Evolutionary conservation across 2,113 vertebrate genomes (phyloP).

Genomic region (Antidorcas marsupialis): DNA sequence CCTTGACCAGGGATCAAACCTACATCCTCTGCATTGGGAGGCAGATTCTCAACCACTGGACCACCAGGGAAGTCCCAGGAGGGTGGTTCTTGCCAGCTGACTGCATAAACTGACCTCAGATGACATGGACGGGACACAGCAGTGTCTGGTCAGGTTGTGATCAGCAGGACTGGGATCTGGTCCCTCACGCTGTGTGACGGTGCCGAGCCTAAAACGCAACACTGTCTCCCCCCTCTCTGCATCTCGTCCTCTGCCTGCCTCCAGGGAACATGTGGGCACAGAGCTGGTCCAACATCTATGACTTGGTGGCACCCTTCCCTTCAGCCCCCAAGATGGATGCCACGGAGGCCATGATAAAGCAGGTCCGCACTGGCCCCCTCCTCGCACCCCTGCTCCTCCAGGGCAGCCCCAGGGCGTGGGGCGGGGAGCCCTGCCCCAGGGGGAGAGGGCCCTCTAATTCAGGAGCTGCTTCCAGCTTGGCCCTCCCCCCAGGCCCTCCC

Average conservation of each 20-base stretch:
- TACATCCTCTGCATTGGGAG: background rate
- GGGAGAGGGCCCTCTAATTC: background rate
- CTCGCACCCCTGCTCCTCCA: background rate
- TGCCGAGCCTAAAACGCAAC: background rate
- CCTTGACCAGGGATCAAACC: background rate
- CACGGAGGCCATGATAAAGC: conserved; percentile 91
- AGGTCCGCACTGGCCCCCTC: conserved; percentile 80
- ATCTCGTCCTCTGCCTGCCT: background rate
- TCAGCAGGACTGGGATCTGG: background rate
- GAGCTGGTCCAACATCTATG: conserved; percentile 94
- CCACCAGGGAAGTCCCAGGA: background rate
- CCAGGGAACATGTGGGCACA: conserved; percentile 99
- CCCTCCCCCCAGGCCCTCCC: background rate
- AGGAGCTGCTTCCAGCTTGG: background rate
- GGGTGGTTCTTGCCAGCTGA: background rate
- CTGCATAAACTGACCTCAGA: background rate
- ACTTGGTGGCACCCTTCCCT: conserved; percentile 89
- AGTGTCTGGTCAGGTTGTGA: background rate
- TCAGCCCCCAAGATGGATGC: conserved; percentile 89
- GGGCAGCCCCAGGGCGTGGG: background rate
- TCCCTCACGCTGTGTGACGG: background rate
- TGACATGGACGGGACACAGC: background rate
- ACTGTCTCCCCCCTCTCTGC: background rate
- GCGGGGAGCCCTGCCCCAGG: too few relatives aligned
- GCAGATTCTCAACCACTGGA: background rate